Percentiles rank a stretch among this genome's conserved stretches.
These are phyloP conservation scores for Osmerus mordax DNA, from an alignment of 2,113 vertebrate genomes.

Conservation along the genomic window DNA sequence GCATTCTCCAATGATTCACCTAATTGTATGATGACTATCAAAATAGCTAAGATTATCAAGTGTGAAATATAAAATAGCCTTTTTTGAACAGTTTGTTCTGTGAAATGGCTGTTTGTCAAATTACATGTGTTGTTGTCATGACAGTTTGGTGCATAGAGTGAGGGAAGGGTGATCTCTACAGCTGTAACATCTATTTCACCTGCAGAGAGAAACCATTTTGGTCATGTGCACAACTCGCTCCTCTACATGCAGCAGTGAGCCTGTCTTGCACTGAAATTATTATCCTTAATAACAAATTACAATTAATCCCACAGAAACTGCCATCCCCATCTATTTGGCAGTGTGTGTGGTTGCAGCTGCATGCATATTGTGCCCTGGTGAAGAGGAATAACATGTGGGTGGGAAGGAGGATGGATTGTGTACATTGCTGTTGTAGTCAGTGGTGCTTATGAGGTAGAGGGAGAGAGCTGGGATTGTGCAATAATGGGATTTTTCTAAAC, in stretches of 20 bases:
- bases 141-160: not conserved
- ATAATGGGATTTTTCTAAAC: not conserved
- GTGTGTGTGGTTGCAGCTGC: slow-evolving; percentile 8
- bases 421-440: slow-evolving; percentile 3
- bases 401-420: not conserved
- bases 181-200: slow-evolving; percentile 17
- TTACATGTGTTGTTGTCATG: not conserved
- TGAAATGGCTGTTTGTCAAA: not conserved
- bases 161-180: too few species aligned
- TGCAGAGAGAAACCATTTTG: slow-evolving; percentile 26
- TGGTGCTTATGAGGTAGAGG: not conserved
- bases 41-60: too few species aligned
- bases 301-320: not conserved
- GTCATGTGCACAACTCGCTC: slow-evolving; percentile 11
- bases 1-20: too few species aligned
- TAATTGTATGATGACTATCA: too few species aligned
- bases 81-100: too few species aligned
- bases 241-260: slow-evolving; percentile 10
- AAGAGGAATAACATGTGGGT: not conserved
- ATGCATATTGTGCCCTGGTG: not conserved
- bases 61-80: too few species aligned
- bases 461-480: not conserved
- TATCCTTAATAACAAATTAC: slow-evolving; percentile 1
- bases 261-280: slow-evolving; percentile 17
- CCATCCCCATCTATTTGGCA: not conserved